These are phyloP conservation scores for Gymnarchus niloticus DNA, from an alignment of 2,113 vertebrate genomes.

Conservation along the genomic window DNA sequence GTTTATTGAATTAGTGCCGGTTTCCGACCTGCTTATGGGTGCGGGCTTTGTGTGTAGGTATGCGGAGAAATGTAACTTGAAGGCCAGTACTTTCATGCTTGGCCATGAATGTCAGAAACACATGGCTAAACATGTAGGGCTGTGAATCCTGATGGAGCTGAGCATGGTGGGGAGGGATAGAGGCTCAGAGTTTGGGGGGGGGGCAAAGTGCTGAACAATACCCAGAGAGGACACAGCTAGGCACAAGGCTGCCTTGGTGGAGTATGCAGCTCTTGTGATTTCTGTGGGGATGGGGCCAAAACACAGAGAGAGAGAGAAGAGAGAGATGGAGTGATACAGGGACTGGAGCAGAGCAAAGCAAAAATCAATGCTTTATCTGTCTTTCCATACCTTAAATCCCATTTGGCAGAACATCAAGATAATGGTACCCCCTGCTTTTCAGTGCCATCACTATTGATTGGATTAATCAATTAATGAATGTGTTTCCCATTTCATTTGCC, in stretches of 20 bases:
- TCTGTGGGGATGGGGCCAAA: background rate
- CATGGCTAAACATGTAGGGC: background rate
- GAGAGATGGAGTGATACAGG: background rate
- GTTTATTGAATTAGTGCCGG: background rate
- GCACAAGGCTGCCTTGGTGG: background rate
- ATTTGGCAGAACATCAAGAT: conserved; percentile 42
- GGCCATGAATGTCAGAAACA: background rate
- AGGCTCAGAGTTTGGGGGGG: background rate
- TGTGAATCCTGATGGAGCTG: background rate
- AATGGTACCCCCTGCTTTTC: conserved; percentile 31
- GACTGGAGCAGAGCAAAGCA: conserved; percentile 3
- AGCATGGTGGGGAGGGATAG: background rate
- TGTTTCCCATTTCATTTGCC: conserved; percentile 32
- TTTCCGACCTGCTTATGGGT: background rate
- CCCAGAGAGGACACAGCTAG: background rate
- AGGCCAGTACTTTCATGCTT: background rate
- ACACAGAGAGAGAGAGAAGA: background rate
- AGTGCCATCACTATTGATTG: conserved; percentile 35
- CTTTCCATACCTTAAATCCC: conserved; percentile 40
- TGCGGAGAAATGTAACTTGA: background rate
- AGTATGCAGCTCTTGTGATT: background rate
- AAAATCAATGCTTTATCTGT: conserved; percentile 35
- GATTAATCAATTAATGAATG: conserved; percentile 41
- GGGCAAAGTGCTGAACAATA: background rate
- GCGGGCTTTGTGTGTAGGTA: background rate